Conservation (phyloP, 1,140 invertebrate species). For the Chelonus insularis region DNA sequence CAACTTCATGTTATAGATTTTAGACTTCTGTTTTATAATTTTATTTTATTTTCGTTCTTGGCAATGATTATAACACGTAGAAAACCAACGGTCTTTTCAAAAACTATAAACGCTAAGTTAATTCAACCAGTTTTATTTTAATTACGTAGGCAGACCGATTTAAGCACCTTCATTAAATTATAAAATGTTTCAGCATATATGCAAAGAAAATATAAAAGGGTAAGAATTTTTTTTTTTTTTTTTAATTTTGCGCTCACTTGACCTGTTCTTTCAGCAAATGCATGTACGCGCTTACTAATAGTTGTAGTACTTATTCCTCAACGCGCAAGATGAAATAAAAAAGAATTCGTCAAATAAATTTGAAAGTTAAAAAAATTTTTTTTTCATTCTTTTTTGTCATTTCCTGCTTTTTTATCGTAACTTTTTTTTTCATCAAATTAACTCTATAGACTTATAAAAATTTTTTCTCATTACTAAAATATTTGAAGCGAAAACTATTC, state of each 20-base stretch:
- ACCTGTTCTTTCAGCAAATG: background rate
- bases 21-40: no score
- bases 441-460: background rate
- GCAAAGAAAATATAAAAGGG: background rate
- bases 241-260: background rate
- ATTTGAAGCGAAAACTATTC: background rate
- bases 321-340: background rate
- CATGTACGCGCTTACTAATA: background rate
- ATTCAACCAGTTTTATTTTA: slow-evolving; percentile 3
- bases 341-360: background rate
- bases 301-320: background rate
- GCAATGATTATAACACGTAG: no score
- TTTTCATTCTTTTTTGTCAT: background rate
- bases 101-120: background rate
- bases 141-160: background rate
- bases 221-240: no score
- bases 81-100: no score
- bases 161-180: background rate
- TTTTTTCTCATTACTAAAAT: background rate
- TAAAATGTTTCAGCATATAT: background rate
- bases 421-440: background rate
- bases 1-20: no score
- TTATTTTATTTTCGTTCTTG: no score
- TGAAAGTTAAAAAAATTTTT: background rate
- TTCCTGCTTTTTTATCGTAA: background rate